phyloP scores from a whole-genome alignment of 2,888 invertebrate genomes.

The Orchesella flavescens region DNA sequence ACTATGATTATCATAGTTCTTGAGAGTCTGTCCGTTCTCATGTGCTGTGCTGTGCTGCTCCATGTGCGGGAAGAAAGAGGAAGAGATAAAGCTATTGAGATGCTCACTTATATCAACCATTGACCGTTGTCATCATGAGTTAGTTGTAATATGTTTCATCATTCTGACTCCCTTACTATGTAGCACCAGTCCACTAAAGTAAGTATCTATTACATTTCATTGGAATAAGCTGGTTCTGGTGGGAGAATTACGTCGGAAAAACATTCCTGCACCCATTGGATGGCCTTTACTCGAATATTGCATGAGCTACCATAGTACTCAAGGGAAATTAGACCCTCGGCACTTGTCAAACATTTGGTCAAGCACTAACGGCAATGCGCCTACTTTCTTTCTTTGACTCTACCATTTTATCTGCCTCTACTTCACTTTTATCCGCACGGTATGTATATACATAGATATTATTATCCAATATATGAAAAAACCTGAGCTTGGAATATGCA shows the following conservation, averaged over 20 bases:
- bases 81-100: slow-evolving; percentile 53
- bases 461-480: not conserved
- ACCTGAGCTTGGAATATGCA: slow-evolving; percentile 25
- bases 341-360: slow-evolving; percentile 70
- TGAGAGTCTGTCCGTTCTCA: slow-evolving; percentile 7
- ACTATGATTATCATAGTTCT: slow-evolving; percentile 57
- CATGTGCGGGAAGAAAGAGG: slow-evolving; percentile 10
- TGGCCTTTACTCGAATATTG: slow-evolving; percentile 53
- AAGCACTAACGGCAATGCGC: slow-evolving; percentile 67
- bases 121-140: slow-evolving; percentile 49
- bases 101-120: slow-evolving; percentile 40
- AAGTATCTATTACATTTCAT: slow-evolving; percentile 25
- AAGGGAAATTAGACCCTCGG: slow-evolving; percentile 72
- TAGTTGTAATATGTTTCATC: slow-evolving; percentile 53
- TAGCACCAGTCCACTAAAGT: not conserved
- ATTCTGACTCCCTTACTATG: slow-evolving; percentile 26
- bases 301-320: slow-evolving; percentile 71
- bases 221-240: slow-evolving; percentile 34
- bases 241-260: slow-evolving; percentile 18
- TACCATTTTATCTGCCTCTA: not conserved
- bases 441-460: no score
- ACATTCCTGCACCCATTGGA: slow-evolving; percentile 65
- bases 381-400: not conserved
- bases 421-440: no score
- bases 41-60: slow-evolving; percentile 12